phyloP scores from a whole-genome alignment of 2,797 vertebrate species.

The Molossus alvarezi region DNA sequence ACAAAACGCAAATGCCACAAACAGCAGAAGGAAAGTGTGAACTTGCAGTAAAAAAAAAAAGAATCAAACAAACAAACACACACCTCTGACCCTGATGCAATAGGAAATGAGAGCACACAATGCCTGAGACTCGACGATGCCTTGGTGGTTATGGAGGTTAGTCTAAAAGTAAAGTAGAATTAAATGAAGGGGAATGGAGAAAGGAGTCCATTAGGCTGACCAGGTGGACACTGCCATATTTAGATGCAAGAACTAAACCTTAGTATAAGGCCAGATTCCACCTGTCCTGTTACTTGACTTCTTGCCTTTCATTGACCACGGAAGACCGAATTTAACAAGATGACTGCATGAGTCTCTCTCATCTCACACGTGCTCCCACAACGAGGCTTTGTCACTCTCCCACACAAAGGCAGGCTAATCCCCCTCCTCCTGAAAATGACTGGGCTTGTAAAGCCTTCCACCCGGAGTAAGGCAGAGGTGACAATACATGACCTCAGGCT shows the following conservation, averaged over 20 bases:
- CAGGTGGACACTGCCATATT: background rate
- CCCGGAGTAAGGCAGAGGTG: background rate
- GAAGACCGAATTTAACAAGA: background rate
- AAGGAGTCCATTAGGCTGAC: background rate
- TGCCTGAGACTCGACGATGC: background rate
- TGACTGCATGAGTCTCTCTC: too few relatives aligned
- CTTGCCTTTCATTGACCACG: background rate
- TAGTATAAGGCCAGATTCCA: background rate
- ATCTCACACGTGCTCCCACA: background rate
- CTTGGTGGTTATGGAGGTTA: background rate
- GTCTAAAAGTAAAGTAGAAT: background rate
- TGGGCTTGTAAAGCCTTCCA: background rate
- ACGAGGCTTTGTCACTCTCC: background rate
- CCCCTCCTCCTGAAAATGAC: background rate
- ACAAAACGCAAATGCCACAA: background rate
- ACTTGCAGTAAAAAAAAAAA: background rate
- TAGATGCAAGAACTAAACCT: background rate
- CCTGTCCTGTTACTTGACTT: background rate
- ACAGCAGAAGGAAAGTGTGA: background rate
- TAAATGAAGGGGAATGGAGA: background rate
- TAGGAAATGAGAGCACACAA: background rate
- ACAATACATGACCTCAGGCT: background rate
- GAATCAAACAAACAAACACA: background rate
- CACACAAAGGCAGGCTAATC: background rate
- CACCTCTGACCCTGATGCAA: background rate